Percentiles rank a stretch among this genome's conserved stretches.
phyloP scores from a whole-genome alignment of 2,113 vertebrate genomes.

The Dryoscopus gambensis region DNA sequence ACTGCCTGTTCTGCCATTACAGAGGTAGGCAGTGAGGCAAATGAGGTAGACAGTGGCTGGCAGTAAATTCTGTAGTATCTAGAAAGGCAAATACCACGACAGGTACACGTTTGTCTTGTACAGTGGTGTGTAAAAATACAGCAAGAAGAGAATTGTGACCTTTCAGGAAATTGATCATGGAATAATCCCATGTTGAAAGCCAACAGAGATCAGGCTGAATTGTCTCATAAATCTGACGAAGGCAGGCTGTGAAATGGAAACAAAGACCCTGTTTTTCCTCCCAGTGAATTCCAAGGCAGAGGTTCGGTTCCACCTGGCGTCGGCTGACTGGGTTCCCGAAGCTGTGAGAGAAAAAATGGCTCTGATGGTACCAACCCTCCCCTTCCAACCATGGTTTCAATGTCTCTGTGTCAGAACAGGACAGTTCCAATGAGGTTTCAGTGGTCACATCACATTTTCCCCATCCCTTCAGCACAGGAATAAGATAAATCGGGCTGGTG shows the following conservation, averaged over 20 bases:
- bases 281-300: conserved; percentile 91
- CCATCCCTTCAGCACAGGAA: conserved; percentile 78
- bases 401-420: not conserved
- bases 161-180: not conserved
- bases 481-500: conserved; percentile 85
- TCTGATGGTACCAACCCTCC: conserved; percentile 67
- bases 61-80: not conserved
- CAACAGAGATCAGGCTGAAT: not conserved
- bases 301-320: conserved; percentile 87
- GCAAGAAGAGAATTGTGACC: not conserved
- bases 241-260: not conserved
- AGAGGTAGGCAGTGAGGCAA: no score
- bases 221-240: not conserved
- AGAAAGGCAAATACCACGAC: not conserved
- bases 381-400: accelerated
- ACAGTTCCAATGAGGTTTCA: accelerated
- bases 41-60: not conserved
- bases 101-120: not conserved
- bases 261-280: not conserved
- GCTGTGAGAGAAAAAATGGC: conserved; percentile 79
- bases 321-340: conserved; percentile 91
- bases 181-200: not conserved
- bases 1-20: not conserved
- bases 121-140: not conserved
- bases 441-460: not conserved